These are phyloP conservation scores for Amphimallon solstitiale DNA, from an alignment of 2,888 invertebrate species.

Conservation along the genomic window DNA sequence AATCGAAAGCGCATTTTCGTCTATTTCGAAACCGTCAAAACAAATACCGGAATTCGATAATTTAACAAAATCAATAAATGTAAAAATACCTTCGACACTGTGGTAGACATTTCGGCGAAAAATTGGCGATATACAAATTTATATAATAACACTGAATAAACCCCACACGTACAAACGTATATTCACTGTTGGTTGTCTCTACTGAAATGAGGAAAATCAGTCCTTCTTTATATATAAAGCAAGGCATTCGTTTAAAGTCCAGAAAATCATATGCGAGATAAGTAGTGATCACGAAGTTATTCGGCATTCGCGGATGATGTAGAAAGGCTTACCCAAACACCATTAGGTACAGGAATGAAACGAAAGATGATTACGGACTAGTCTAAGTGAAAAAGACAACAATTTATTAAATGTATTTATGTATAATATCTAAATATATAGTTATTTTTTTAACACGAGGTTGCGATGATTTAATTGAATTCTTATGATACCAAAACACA, in stretches of 20 bases:
- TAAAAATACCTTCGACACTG: conserved; percentile 23
- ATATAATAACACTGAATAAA: not conserved
- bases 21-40: not conserved
- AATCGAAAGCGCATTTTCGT: not conserved
- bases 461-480: no score
- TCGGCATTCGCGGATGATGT: conserved; percentile 1
- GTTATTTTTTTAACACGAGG: no score
- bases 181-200: conserved; percentile 8
- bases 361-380: no score
- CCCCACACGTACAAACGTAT: not conserved
- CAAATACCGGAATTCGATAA: not conserved
- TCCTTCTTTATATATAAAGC: conserved; percentile 26
- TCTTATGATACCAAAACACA: no score
- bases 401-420: no score
- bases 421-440: no score
- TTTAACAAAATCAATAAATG: not conserved
- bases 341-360: no score
- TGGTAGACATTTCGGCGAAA: conserved; percentile 14
- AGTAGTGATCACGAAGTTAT: conserved; percentile 20
- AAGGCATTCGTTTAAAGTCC: conserved; percentile 29
- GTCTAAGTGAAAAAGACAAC: no score
- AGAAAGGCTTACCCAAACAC: not conserved
- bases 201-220: conserved; percentile 26
- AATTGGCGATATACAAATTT: not conserved
- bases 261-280: conserved; percentile 23